Base-by-base conservation (phyloP, 2,888 invertebrate genomes). In the Ennomos fuscantarius region DNA sequence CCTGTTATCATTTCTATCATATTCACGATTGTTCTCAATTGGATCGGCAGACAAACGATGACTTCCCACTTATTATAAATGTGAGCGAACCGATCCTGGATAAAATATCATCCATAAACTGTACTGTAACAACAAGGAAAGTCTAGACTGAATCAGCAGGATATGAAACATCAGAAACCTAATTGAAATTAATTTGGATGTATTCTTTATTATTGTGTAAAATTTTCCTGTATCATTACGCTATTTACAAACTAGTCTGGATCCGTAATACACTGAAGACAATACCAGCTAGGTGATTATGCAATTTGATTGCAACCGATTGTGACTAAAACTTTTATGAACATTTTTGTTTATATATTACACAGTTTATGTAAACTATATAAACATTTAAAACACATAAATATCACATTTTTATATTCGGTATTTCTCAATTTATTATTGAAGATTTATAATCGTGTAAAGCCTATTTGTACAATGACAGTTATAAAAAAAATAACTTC, bases 21-120 rank as follows among this genome's bases (percentile, higher is more conserved):
- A 47, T 47, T 55, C 36, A 41, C 41, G 43, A 50, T 49, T 57
- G 61, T 34, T 58, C 57, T 45, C 55, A 68, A 67, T 65, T 61
- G 62, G 43, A 36, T 39, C 43, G 24, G 13, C 45, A 49, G 51
- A 53, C 56, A 51, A 62, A 45, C 46, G 36, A 60, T 51, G 10
- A 51, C 39, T 43, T 45, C 47, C 35, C 49, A 37, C 43, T 48
- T 40, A 35, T 57, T 41, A 35, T 46, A 40, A 55, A 55, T 41
- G 40, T 46, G 13, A 32, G 40, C 31, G 42, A 32, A 15, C 6
- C 31, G 41, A 55, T 58, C 55, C 48, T 51, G 57, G 49, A 60
- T 65, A 52, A 47, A 51, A 42, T 64, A 59, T 12, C 60, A 49
- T 43, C 3, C 13, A 39, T 13, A 44, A 13, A 41, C 41, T 1